Percentiles rank a stretch among this genome's conserved stretches.
Conservation (phyloP, 2,888 invertebrate species). For the Synanthedon myopaeformis region DNA sequence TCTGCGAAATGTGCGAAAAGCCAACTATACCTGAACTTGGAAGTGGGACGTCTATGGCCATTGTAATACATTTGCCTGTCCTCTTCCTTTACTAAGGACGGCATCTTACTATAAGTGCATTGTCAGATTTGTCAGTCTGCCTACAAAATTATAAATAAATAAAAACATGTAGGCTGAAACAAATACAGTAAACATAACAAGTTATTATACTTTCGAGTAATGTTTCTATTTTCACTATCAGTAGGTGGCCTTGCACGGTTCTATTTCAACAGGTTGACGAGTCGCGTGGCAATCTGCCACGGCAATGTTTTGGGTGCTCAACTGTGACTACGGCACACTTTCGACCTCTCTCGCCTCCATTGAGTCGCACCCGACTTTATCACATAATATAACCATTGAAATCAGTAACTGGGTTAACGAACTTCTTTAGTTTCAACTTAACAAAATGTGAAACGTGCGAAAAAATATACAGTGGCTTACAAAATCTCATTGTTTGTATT, state of each 20-base stretch:
- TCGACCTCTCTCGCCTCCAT: constrained; percentile 16
- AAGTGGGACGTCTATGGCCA: too few relatives aligned
- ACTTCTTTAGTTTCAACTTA: constrained; percentile 34
- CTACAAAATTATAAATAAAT: too few relatives aligned
- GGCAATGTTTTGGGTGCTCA: constrained; percentile 41
- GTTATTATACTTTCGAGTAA: not conserved
- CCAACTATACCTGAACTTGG: too few relatives aligned
- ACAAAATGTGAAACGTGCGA: constrained; percentile 42
- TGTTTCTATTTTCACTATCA: constrained; percentile 42
- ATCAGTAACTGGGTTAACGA: constrained; percentile 61
- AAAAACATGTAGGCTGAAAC: too few relatives aligned
- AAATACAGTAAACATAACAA: too few relatives aligned
- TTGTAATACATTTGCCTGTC: too few relatives aligned
- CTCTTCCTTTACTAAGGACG: too few relatives aligned
- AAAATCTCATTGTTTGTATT: constrained; percentile 36
- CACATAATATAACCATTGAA: constrained; percentile 40
- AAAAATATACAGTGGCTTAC: constrained; percentile 35
- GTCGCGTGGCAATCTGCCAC: constrained; percentile 54
- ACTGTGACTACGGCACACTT: constrained; percentile 44
- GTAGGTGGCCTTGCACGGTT: constrained; percentile 56
- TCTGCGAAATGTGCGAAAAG: too few relatives aligned
- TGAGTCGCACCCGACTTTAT: constrained; percentile 33
- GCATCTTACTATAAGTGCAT: too few relatives aligned
- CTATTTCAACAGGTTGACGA: constrained; percentile 34
- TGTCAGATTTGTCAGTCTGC: too few relatives aligned